phyloP scores from a whole-genome alignment of 1,140 invertebrate species.

The Pseudoatta argentina region DNA sequence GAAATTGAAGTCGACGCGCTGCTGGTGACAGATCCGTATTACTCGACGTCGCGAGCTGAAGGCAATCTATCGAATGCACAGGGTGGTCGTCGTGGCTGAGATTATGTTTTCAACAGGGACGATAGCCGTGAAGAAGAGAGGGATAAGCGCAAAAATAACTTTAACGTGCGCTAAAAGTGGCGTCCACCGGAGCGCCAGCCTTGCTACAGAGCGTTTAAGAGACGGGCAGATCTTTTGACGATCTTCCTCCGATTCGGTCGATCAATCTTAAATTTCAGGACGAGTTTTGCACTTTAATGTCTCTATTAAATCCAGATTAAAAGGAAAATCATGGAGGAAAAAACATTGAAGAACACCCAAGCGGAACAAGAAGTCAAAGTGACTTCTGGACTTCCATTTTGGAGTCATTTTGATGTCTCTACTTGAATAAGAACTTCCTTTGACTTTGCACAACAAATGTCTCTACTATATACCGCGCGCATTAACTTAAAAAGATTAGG shows the following conservation, averaged over 20 bases:
- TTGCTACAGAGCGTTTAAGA: conserved; percentile 75
- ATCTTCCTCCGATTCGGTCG: not conserved
- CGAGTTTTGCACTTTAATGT: not conserved
- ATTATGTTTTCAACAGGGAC: conserved; percentile 76
- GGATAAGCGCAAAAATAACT: conserved; percentile 83
- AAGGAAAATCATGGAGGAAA: too few relatives aligned
- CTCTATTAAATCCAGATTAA: not conserved
- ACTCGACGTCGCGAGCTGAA: conserved; percentile 14
- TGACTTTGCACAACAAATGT: not conserved
- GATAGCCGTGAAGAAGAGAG: conserved; percentile 70
- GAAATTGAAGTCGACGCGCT: not conserved
- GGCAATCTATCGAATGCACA: conserved; percentile 29
- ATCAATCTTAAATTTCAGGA: conserved; percentile 5
- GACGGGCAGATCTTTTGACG: conserved; percentile 26
- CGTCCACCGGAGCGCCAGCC: conserved; percentile 80
- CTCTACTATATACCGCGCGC: not conserved
- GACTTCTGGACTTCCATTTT: too few relatives aligned
- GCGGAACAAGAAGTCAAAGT: too few relatives aligned
- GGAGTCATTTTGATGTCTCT: too few relatives aligned
- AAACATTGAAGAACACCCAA: too few relatives aligned
- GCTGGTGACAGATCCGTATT: not conserved
- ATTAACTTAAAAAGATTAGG: not conserved
- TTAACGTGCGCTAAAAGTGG: conserved; percentile 83
- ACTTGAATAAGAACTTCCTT: not conserved
- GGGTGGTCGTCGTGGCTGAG: conserved; percentile 48